These are phyloP conservation scores for Nycticryphes semicollaris DNA, from an alignment of 2,113 vertebrate species.

Conservation along the genomic window DNA sequence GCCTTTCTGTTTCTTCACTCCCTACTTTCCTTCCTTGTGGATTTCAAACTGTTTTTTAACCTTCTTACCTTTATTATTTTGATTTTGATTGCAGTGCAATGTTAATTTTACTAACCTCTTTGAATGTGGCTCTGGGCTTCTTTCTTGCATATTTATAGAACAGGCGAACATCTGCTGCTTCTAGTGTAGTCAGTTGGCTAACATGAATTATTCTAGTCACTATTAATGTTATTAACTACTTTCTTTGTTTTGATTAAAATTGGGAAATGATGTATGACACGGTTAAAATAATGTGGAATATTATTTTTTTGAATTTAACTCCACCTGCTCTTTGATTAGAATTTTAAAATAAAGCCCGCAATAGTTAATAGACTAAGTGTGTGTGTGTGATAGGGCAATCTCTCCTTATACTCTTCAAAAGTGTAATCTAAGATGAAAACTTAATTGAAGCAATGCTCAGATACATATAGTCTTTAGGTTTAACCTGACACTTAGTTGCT, in stretches of 20 bases:
- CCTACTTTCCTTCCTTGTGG: neutral
- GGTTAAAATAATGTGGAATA: neutral
- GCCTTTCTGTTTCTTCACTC: neutral
- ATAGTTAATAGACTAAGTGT: neutral
- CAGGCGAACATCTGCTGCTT: neutral
- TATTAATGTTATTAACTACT: neutral
- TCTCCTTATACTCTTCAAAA: neutral
- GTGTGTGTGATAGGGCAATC: neutral
- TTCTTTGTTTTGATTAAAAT: neutral
- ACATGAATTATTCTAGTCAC: neutral
- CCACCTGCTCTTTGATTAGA: neutral
- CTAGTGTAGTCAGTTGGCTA: neutral
- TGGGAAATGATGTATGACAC: neutral
- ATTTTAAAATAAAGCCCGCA: neutral
- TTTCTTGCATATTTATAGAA: neutral
- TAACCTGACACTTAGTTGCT: neutral
- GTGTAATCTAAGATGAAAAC: neutral
- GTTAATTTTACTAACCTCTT: neutral
- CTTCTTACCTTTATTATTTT: neutral
- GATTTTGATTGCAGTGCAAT: neutral
- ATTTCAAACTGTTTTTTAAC: neutral
- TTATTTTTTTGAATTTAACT: neutral
- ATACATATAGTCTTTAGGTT: neutral
- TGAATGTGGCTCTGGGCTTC: neutral
- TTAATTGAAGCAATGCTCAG: neutral